These are phyloP conservation scores for Rhabdomys dilectus DNA, from an alignment of 2,113 vertebrate genomes.

Conservation along the genomic window DNA sequence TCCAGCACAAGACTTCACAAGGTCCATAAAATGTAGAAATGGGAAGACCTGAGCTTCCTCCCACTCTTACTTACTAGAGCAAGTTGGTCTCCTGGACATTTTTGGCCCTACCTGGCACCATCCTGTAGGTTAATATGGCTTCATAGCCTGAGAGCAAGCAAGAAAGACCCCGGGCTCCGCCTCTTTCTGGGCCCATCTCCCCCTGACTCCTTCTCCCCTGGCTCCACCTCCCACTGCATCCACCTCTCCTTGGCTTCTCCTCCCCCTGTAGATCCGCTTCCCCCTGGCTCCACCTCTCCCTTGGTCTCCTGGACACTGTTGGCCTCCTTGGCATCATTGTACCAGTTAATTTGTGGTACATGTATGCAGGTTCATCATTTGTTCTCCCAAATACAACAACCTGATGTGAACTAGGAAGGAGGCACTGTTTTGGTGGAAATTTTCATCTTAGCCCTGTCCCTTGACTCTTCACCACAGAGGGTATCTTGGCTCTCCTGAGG, in stretches of 20 bases:
- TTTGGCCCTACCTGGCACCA: accelerated
- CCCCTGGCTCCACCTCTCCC: no score
- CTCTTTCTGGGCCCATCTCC: no score
- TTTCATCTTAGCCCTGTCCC: background rate
- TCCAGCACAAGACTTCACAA: background rate
- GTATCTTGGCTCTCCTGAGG: background rate
- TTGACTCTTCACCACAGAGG: background rate
- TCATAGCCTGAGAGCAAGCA: no score
- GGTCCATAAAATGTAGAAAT: background rate
- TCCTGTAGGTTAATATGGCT: background rate
- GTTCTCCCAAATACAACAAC: background rate
- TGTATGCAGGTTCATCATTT: background rate
- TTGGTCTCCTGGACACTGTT: no score
- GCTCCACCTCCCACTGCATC: no score
- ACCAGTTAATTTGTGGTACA: background rate
- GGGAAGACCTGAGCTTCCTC: no score
- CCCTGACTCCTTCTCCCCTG: no score
- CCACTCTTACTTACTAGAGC: background rate
- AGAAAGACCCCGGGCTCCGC: no score
- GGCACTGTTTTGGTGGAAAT: background rate
- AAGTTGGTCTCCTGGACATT: no score
- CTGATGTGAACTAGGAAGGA: background rate
- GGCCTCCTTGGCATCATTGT: background rate
- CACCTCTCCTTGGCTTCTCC: no score
- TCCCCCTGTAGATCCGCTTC: no score